Percentiles rank a stretch among this genome's conserved stretches.
Conservation (phyloP, 53 echinoderm and acorn worm genomes). For the Temnopleurus reevesii region DNA sequence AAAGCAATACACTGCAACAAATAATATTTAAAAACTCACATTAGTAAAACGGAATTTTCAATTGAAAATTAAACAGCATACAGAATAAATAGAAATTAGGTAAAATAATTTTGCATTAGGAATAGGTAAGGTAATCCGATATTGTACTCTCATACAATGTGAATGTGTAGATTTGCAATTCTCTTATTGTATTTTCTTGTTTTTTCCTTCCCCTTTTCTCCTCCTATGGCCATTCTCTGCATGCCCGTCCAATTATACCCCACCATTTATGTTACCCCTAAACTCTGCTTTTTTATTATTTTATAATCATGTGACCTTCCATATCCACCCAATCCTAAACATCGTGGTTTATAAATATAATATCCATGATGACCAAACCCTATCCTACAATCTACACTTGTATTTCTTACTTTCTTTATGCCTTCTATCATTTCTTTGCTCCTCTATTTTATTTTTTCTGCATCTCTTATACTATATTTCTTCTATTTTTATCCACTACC, state of each 20-base stretch:
- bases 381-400: neutral
- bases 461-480: neutral
- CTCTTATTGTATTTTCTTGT: slow-evolving; percentile 13
- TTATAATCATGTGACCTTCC: neutral
- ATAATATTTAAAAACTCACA: neutral
- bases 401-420: neutral
- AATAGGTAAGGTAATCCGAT: neutral
- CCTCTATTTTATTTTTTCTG: neutral
- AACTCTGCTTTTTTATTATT: neutral
- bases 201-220: slow-evolving; percentile 24
- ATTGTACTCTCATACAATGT: neutral
- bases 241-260: neutral
- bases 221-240: neutral
- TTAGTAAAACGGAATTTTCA: too few species aligned
- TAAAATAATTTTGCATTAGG: neutral
- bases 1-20: neutral
- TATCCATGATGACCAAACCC: neutral
- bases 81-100: neutral
- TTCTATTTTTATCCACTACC: neutral
- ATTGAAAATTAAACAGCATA: neutral
- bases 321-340: too few species aligned
- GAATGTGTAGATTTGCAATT: slow-evolving; percentile 13
- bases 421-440: neutral
- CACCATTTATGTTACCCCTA: neutral
- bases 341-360: too few species aligned